Evolutionary conservation across 2,113 vertebrate genomes (phyloP), one percentile per base, ranked within the genome.

Genomic region (Mus spicilegus): DNA sequence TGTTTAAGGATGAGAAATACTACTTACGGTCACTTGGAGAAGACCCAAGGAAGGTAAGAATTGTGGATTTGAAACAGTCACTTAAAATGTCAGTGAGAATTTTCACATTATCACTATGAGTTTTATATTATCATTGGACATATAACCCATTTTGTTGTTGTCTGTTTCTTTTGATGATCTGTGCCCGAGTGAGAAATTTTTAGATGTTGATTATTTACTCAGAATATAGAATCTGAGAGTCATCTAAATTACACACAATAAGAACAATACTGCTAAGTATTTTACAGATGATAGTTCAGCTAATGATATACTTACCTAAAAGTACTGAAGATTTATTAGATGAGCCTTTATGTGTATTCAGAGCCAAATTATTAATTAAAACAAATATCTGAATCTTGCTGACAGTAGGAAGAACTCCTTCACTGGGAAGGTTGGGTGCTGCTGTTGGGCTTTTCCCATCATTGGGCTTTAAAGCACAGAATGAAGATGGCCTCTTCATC

Each of bases 21-120:
- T 99, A 99, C 76, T 98, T 99, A n/a, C 98, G 99, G 11, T 99
- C 99, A 0, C 98, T 99, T 86, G 99, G 99, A 97, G 99, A 99
- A 92, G 99, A 99, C 46, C 99, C 98, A 26, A 98, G 99, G 75
- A 99, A 99, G 99, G 99, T 99, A 98, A 96, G 98, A 96, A 97
- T 90, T 94, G 58, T 93, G 61, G 81, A 94, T 69, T 36, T 96
- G 75, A 89, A 93, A 69, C 6, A 89, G 4, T 87, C 75, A n/a
- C 22, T 89, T 67, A 51, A 93, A 51, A 87, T 30, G 46, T 69
- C 39, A 46, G 61, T 85, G 20, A 75, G 24, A 69, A 30, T 69
- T 24, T 91, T 63, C 87, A 90, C 80, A 91, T 22, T 87, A 33
- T 10, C 13, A 39, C 26, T 84, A 2, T 85, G 73, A 26, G 54